Evolutionary conservation across 2,113 vertebrate species (phyloP).

Genomic region (Lynx canadensis): DNA sequence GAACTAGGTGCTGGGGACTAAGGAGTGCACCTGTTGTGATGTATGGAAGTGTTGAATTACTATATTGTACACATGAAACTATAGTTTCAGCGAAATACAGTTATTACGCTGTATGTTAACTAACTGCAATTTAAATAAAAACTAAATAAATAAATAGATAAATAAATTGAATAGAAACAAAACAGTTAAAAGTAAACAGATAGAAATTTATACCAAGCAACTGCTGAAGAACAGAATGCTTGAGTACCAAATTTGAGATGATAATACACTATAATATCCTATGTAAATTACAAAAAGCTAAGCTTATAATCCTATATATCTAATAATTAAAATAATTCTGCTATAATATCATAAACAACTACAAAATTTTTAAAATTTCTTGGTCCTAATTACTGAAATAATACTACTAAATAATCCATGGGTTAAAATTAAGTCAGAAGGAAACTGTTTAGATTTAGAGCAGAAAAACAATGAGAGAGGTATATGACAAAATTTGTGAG

Average conservation of each 20-base stretch:
- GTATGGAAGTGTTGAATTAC: background rate
- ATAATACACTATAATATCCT: background rate
- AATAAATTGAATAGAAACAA: background rate
- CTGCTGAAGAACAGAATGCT: background rate
- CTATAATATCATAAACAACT: conserved; percentile 1
- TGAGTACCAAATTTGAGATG: background rate
- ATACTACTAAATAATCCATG: background rate
- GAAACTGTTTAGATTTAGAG: background rate
- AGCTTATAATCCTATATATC: background rate
- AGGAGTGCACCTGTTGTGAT: background rate
- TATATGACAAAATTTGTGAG: background rate
- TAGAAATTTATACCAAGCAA: background rate
- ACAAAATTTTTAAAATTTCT: background rate
- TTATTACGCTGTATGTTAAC: background rate
- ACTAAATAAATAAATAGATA: background rate
- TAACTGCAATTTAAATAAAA: background rate
- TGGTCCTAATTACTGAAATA: background rate
- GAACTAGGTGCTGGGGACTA: background rate
- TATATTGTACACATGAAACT: background rate
- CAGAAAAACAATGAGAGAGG: background rate
- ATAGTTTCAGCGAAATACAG: too few relatives aligned
- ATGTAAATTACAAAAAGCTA: background rate
- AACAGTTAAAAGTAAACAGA: background rate
- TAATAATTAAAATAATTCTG: conserved; percentile 33
- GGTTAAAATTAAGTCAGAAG: background rate